These are phyloP conservation scores for Linurgus olivaceus DNA, from an alignment of 2,797 vertebrate genomes.

Conservation along the genomic window DNA sequence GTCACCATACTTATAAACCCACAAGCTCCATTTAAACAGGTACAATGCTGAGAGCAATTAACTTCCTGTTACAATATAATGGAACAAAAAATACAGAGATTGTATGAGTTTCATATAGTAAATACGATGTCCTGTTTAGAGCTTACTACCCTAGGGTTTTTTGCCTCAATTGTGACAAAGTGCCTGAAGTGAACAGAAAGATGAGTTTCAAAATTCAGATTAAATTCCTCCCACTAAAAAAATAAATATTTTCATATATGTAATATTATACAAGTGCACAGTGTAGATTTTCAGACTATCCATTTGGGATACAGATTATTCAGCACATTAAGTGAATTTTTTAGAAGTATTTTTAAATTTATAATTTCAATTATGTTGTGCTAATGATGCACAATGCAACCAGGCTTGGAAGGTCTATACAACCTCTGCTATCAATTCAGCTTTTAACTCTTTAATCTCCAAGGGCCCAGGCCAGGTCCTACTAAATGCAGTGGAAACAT, in stretches of 20 bases:
- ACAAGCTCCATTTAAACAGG: not conserved
- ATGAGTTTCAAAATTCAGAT: not conserved
- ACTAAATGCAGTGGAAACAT: not conserved
- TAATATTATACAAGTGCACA: not conserved
- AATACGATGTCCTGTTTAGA: not conserved
- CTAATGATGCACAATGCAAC: not conserved
- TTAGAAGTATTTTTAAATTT: not conserved
- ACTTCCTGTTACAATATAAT: not conserved
- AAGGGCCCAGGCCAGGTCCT: not conserved
- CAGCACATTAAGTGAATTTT: not conserved
- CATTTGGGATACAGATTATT: not conserved
- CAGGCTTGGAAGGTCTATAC: not conserved
- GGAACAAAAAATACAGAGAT: not conserved
- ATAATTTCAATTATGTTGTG: not conserved
- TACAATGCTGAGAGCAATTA: not conserved
- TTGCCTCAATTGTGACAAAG: not conserved
- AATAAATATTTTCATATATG: not conserved
- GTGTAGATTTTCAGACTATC: not conserved
- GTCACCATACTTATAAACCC: not conserved
- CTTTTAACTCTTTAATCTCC: not conserved
- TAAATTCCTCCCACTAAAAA: not conserved
- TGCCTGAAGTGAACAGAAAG: not conserved
- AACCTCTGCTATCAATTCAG: not conserved
- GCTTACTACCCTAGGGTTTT: not conserved
- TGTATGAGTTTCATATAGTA: not conserved